phyloP scores from a whole-genome alignment of 2,113 vertebrate species.

The Eurypyga helias region DNA sequence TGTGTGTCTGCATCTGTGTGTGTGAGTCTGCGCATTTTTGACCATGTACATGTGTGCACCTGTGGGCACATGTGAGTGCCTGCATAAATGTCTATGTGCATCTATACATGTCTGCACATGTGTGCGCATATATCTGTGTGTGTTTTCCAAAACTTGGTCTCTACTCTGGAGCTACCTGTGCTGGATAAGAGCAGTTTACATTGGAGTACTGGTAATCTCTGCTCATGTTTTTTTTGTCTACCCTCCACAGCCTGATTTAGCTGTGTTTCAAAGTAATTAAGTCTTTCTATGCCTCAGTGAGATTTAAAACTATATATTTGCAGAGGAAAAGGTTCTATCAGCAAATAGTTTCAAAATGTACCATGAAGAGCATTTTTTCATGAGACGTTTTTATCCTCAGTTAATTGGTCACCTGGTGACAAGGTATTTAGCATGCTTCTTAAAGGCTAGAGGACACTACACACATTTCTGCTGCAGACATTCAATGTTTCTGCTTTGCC shows the following conservation, averaged over 20 bases:
- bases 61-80: too few species aligned
- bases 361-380: neutral
- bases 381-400: neutral
- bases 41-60: accelerated
- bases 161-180: neutral
- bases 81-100: neutral
- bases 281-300: neutral
- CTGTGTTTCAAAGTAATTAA: neutral
- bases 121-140: neutral
- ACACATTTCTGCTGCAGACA: neutral
- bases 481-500: neutral
- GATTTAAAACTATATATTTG: neutral
- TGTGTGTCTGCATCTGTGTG: neutral
- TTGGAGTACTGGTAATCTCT: neutral
- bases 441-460: neutral
- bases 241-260: neutral
- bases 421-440: neutral
- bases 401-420: neutral
- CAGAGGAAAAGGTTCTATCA: neutral
- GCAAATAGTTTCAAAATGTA: neutral
- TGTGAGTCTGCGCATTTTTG: accelerated
- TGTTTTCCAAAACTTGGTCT: neutral
- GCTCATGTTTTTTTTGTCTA: neutral
- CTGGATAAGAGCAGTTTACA: neutral
- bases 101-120: neutral